phyloP scores from a whole-genome alignment of 2,888 invertebrate genomes.

The Tipula helvola region DNA sequence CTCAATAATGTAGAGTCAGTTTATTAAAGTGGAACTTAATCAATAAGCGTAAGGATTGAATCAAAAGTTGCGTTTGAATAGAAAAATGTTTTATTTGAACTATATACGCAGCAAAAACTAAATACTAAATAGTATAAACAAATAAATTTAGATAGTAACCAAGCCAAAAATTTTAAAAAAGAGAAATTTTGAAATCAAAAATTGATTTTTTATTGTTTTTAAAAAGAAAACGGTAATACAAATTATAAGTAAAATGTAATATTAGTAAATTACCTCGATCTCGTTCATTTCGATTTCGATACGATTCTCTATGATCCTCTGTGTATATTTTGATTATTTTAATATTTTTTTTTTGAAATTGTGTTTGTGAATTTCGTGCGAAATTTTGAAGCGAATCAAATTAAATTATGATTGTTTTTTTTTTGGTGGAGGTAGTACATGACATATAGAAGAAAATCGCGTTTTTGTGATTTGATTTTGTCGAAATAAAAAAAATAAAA shows the following conservation, averaged over 20 bases:
- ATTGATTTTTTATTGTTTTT: background rate
- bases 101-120: background rate
- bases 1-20: too few relatives aligned
- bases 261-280: constrained; percentile 51
- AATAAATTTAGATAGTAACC: background rate
- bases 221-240: background rate
- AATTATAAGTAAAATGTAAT: constrained; percentile 5
- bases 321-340: constrained; percentile 18
- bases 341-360: constrained; percentile 15
- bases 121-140: background rate
- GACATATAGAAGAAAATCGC: background rate
- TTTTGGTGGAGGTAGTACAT: background rate
- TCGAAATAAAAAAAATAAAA: background rate
- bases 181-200: background rate
- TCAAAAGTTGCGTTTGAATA: background rate
- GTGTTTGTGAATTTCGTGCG: background rate
- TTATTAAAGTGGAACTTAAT: too few relatives aligned
- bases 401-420: background rate
- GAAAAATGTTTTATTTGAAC: background rate
- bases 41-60: too few relatives aligned
- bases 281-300: constrained; percentile 52
- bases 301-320: constrained; percentile 1
- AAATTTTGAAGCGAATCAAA: background rate
- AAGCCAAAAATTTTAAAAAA: background rate
- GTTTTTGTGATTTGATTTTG: background rate